A percentile compares a stretch with the other conserved stretches of the same genome.
These are phyloP conservation scores for Agriopis marginaria DNA, from an alignment of 2,888 invertebrate genomes.

Conservation along the genomic window DNA sequence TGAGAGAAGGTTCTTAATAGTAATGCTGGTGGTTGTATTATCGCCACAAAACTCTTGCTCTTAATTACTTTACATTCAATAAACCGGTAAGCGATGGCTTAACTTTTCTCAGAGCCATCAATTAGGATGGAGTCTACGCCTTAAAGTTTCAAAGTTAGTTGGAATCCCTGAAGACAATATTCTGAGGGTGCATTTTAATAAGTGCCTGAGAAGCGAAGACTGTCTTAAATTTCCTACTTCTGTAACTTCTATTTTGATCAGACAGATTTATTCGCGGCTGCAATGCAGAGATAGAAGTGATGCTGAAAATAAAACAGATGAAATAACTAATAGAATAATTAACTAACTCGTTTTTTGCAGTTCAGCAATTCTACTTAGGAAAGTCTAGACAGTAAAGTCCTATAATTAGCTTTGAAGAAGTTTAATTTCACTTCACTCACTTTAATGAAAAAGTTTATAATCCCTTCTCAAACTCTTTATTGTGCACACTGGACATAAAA, in stretches of 20 bases:
- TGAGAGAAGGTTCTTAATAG: constrained; percentile 16
- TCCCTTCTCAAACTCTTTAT: too few relatives aligned
- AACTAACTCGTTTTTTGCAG: too few relatives aligned
- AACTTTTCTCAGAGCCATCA: constrained; percentile 42
- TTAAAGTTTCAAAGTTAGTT: constrained; percentile 38
- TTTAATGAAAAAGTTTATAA: too few relatives aligned
- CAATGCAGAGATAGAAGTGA: not conserved
- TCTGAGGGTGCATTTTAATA: constrained; percentile 41
- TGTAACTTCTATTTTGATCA: constrained; percentile 11
- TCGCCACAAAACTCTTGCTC: constrained; percentile 22
- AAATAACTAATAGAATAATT: too few relatives aligned
- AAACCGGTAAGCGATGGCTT: constrained; percentile 39
- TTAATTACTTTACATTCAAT: constrained; percentile 40
- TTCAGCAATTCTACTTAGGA: too few relatives aligned
- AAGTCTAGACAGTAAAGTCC: too few relatives aligned
- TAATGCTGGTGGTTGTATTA: constrained; percentile 6
- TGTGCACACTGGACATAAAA: too few relatives aligned
- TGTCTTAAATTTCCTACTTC: constrained; percentile 19
- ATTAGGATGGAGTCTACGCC: constrained; percentile 40
- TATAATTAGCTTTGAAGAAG: too few relatives aligned
- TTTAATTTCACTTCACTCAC: too few relatives aligned
- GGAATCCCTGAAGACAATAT: constrained; percentile 41
- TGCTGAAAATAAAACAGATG: not conserved
- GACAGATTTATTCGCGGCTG: not conserved
- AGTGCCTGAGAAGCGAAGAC: constrained; percentile 10